Percentiles rank a stretch among this genome's conserved stretches.
phyloP scores from a whole-genome alignment of 2,113 vertebrate species.

The Tachysurus vachellii region DNA sequence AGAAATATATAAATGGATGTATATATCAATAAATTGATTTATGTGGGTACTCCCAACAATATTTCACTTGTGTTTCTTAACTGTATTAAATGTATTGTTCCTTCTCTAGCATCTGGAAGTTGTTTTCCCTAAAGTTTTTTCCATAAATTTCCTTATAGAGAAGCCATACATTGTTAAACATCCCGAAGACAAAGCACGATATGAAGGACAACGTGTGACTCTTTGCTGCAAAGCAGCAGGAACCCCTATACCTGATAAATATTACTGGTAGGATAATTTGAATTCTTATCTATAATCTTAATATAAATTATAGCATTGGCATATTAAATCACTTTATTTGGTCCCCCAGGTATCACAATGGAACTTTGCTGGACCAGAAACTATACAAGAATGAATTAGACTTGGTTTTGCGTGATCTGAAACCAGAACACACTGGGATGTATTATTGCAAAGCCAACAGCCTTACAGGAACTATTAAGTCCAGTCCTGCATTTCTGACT shows the following conservation, averaged over 20 bases:
- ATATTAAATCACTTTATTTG: background rate
- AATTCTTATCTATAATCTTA: background rate
- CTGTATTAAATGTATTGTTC: background rate
- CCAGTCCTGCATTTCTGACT: constrained; percentile 74
- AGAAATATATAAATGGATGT: background rate
- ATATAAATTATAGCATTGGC: constrained; percentile 1
- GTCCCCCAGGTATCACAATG: constrained; percentile 88
- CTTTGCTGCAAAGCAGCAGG: constrained; percentile 90
- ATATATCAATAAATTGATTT: background rate
- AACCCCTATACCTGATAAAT: constrained; percentile 82
- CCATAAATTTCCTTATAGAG: constrained; percentile 68
- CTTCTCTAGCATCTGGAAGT: constrained; percentile 29
- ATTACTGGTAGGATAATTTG: constrained; percentile 80
- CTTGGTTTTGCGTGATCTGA: constrained; percentile 76
- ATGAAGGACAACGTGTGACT: constrained; percentile 81
- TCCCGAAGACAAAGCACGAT: constrained; percentile 82
- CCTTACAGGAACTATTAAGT: constrained; percentile 80
- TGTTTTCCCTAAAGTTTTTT: background rate
- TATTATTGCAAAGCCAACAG: constrained; percentile 93
- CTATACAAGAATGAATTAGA: constrained; percentile 73
- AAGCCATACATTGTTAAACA: constrained; percentile 89
- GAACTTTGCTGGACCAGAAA: constrained; percentile 80
- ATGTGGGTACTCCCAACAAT: background rate
- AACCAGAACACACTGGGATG: constrained; percentile 73
- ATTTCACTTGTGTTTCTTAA: background rate